Conservation (phyloP, 2,888 invertebrate species). For the Apamea epomidion region DNA sequence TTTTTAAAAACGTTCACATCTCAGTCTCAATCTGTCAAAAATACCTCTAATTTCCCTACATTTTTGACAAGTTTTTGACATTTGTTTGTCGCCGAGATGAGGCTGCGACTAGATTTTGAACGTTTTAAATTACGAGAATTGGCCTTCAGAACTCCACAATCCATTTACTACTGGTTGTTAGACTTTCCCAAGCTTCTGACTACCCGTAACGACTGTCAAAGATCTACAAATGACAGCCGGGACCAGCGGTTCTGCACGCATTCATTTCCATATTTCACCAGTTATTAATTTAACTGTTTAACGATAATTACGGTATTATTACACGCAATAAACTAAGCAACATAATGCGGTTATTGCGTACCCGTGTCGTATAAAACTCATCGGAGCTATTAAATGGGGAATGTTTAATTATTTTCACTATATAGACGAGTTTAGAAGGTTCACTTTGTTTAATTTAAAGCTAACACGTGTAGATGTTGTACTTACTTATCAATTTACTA, state of each 20-base stretch:
- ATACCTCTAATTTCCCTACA: too few relatives aligned
- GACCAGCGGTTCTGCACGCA: neutral
- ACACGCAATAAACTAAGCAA: conserved; percentile 43
- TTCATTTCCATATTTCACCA: neutral
- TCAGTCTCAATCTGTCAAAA: too few relatives aligned
- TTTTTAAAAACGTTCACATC: too few relatives aligned
- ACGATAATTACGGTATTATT: conserved; percentile 40
- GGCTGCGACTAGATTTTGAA: too few relatives aligned
- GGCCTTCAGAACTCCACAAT: neutral
- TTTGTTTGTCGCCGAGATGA: too few relatives aligned
- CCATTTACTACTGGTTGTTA: neutral
- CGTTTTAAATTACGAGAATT: too few relatives aligned
- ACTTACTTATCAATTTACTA: neutral
- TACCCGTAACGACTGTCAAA: neutral
- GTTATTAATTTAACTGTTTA: conserved; percentile 26
- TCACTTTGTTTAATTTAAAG: neutral
- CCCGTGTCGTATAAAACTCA: conserved; percentile 49
- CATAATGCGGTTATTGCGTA: conserved; percentile 33
- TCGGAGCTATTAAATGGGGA: conserved; percentile 43
- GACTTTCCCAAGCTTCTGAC: neutral
- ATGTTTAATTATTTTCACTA: conserved; percentile 23
- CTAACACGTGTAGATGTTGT: neutral
- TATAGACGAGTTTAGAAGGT: conserved; percentile 2
- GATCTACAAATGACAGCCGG: neutral
- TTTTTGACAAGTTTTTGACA: too few relatives aligned